Evolutionary conservation across 1,140 invertebrate species (phyloP), one percentile per base, ranked within the genome.

Genomic region (Microplitis mediator): DNA sequence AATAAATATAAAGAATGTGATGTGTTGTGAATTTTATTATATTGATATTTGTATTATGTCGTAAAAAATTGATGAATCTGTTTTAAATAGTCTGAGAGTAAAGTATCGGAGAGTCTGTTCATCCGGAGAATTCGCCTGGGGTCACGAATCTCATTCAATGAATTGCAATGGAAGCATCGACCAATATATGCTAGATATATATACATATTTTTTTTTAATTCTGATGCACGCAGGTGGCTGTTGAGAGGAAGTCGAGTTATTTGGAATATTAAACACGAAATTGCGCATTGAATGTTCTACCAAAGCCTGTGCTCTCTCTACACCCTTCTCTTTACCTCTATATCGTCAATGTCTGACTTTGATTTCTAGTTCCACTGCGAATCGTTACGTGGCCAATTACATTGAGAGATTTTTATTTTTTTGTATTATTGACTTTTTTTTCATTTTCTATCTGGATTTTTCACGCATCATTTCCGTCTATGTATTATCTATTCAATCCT

Each of bases 181-280:
- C 16, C 58, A 60, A 60, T 60, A 60, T 32, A 32, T 60, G 14
- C 52, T 23, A 35, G 31, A 31, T 64, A 71, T 32, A 63, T 71
- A 35, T 52, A 4, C 56, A 39, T 52, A 39, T 39, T 36, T 36
- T 36, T 56, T 58, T 72, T 34, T 52, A n/a, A 32, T 35, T 54
- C 34, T n/a, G 51, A 63, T 72, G 16, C 34, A 52, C 70, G 69
- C 69, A 64, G 52, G 72, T 71, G 69, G 65, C 51, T 65, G 72
- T 52, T 77, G 73, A 77, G 76, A 79, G 80, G 75, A 84, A 82
- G 81, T 82, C 80, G 80, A 81, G 82, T 84, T 84, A 84, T 84
- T 82, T 82, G 80, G 82, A 80, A 82, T 82, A 84, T 82, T 84
- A 80, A 82, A 81, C 81, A 82, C 76, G 81, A 82, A 82, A 84